Percentiles rank a stretch among this genome's conserved stretches.
Conservation (phyloP, 2,888 invertebrate species). For the Meloe dianella region DNA sequence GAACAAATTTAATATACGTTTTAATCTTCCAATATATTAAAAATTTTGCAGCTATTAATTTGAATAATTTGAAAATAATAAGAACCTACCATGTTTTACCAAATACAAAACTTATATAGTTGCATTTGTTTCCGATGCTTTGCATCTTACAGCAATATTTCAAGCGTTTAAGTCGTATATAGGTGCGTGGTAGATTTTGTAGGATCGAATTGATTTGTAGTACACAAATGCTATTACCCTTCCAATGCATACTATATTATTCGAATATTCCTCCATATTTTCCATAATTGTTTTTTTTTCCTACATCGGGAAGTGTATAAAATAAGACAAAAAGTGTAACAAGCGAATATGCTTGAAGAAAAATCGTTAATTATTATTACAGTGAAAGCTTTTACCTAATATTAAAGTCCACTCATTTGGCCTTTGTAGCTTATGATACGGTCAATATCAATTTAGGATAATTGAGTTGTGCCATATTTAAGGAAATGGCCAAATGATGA, state of each 20-base stretch:
- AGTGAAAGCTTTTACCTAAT: constrained; percentile 35
- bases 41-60: background rate
- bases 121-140: constrained; percentile 8
- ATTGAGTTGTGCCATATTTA: constrained; percentile 48
- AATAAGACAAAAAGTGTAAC: background rate
- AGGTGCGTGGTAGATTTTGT: constrained; percentile 49
- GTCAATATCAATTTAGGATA: constrained; percentile 52
- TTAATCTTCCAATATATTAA: background rate
- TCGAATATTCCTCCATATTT: constrained; percentile 4
- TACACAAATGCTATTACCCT: constrained; percentile 56
- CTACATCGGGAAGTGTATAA: background rate
- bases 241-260: constrained; percentile 11
- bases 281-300: background rate
- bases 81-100: background rate
- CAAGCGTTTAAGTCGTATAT: constrained; percentile 46
- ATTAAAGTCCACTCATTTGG: constrained; percentile 39
- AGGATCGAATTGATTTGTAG: constrained; percentile 59
- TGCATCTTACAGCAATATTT: constrained; percentile 47
- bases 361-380: constrained; percentile 32
- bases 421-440: constrained; percentile 39
- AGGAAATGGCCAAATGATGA: constrained; percentile 38
- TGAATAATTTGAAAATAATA: constrained; percentile 1
- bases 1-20: background rate
- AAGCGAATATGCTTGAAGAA: constrained; percentile 11
- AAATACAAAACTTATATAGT: constrained; percentile 4